Evolutionary conservation across 1,140 invertebrate genomes (phyloP).

Genomic region (Achatina immaculata): DNA sequence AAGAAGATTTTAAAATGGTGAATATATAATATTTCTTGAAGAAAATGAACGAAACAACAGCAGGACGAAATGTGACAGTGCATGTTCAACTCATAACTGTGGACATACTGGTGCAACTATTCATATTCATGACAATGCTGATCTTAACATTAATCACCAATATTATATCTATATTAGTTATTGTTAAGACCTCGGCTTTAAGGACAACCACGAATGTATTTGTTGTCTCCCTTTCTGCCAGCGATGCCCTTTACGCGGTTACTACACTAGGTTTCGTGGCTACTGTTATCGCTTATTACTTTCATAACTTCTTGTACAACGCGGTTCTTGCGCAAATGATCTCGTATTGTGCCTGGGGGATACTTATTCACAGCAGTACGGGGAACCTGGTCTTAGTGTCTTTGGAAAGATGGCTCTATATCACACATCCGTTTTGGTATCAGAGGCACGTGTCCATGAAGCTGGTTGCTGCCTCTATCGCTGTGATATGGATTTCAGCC

Average conservation of each 20-base stretch:
- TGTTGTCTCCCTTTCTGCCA: background rate
- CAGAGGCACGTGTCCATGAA: conserved; percentile 5
- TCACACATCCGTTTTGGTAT: conserved; percentile 22
- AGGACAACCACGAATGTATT: background rate
- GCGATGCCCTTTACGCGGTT: background rate
- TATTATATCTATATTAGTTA: background rate
- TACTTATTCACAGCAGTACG: background rate
- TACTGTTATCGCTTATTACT: background rate
- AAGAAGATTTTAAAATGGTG: no score
- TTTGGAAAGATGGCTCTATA: conserved; percentile 10
- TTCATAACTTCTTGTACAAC: background rate
- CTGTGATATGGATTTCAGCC: background rate
- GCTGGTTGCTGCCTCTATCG: background rate
- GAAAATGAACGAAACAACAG: conserved; percentile 2
- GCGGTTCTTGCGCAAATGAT: background rate
- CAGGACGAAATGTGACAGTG: background rate
- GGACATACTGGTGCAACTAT: background rate
- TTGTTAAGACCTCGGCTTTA: background rate
- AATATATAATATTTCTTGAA: background rate
- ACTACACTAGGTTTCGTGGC: background rate
- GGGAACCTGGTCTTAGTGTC: conserved; percentile 8
- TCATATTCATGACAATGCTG: background rate
- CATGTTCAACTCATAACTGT: background rate
- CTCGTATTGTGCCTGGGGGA: conserved; percentile 9
- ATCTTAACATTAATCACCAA: background rate